phyloP scores from a whole-genome alignment of 1,140 invertebrate genomes.

The Cotesia chilonis region DNA sequence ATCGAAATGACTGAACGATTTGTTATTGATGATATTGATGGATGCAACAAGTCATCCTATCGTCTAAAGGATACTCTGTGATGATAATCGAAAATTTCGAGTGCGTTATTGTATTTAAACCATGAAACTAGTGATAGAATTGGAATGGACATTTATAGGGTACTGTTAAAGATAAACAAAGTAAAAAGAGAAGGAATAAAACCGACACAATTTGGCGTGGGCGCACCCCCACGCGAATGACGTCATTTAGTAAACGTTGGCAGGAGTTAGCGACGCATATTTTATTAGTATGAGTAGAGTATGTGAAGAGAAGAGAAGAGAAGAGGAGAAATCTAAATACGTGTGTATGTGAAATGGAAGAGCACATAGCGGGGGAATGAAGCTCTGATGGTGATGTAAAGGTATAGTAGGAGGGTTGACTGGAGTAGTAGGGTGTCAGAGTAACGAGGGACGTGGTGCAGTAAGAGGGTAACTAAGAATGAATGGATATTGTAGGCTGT shows the following conservation, averaged over 20 bases:
- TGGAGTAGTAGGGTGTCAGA: conserved; percentile 23
- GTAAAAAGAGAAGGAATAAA: conserved; percentile 7
- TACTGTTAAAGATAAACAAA: not conserved
- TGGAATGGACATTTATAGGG: no score
- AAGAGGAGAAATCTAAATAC: conserved; percentile 19
- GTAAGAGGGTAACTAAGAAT: conserved; percentile 42
- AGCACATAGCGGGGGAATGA: conserved; percentile 39
- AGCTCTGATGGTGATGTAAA: conserved; percentile 13
- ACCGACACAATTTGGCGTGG: conserved; percentile 43
- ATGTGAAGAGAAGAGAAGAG: not conserved
- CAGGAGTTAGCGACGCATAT: conserved; percentile 52
- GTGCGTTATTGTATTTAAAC: not conserved
- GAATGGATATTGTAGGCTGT: conserved; percentile 59
- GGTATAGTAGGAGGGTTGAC: conserved; percentile 23
- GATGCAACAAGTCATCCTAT: not conserved
- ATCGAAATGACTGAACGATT: not conserved
- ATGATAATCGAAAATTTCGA: not conserved
- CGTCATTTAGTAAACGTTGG: conserved; percentile 59
- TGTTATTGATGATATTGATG: not conserved
- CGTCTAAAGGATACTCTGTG: not conserved
- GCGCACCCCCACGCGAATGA: conserved; percentile 60
- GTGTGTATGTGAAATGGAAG: conserved; percentile 17
- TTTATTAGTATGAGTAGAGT: conserved; percentile 42
- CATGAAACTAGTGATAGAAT: not conserved
- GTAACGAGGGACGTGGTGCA: conserved; percentile 16